Evolutionary conservation across 1,140 invertebrate species (phyloP), one percentile per base, ranked within the genome.

Genomic region (Melitaea cinxia): DNA sequence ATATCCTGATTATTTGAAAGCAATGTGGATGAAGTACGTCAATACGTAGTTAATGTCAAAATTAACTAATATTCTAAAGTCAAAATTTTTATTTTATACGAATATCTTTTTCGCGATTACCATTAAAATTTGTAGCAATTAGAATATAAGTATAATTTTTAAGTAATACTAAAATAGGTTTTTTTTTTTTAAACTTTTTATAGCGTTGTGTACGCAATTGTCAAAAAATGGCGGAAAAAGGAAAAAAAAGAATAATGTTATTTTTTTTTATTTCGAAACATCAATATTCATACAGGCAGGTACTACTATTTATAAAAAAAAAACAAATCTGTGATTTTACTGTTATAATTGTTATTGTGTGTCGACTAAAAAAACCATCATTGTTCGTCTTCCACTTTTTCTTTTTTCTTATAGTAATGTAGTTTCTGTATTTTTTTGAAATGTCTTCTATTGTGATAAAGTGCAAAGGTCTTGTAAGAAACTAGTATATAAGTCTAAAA

Each of bases 321-420:
- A 54, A 30, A 30, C 15, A 37, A 21, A 52, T 52, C 60, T 62
- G 60, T 62, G 60, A 62, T 62, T 35, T 47, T 17, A 53, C 35
- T 53, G 35, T 35, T 54, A 39, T 54, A 62, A 62, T 62, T 62
- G 26, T 45, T 45, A 23, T 62, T 19, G 33, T 53, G 58, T 39
- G 58, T 10, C 33, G 58, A 50, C 58, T 61, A 19, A 26, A 26
- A 26, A 26, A 26, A 26, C 24, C 24, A 4, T 33, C 1, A 33
- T 33, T 50, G 6, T 33, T 50, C 21, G 15, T 12, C 39, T 45
- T 57, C 26, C 23, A 24, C 21, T 23, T 24, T 55, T 23, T 2
- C 23, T 37, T 23, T n/a, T 23, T 35, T 55, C 3, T 54, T 35
- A 15, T 9, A 12, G 21, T 21, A 17, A 37, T 55, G 2, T 14